Base-by-base conservation (phyloP, 2,797 vertebrate species). In the Amniataba percoides region DNA sequence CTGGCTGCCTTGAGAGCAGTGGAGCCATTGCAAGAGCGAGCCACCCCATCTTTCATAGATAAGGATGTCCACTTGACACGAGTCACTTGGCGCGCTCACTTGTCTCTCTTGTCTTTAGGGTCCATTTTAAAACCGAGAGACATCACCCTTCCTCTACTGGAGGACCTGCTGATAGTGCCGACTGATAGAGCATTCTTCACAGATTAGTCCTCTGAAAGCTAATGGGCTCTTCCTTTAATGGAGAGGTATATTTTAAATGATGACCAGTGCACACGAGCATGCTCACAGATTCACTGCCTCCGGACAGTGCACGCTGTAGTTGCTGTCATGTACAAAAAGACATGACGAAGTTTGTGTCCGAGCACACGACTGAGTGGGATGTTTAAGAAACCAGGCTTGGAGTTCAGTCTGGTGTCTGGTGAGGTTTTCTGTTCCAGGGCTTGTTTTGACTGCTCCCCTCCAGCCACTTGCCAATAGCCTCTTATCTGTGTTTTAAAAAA, bases 41-140 rank as follows among this genome's bases (percentile, higher is more conserved):
- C 84, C 90, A 65, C 74, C 91, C 83, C 91, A 89, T 90, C 93
- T 82, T 86, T 81, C 63, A 71, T 5, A 93, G 95, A 96, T 95
- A 95, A 94, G 91, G 65, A 87, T 10, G 87, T 83, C 91, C 94
- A 95, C 94, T 95, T 94, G 91, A 95, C 92, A 86, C 49, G 55
- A 90, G 87, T 92, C 94, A 92, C 91, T 85, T 94, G 90, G 81
- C 46, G 10, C 15, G 12, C 64, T 85, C 83, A 27, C 73, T 53
- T n/a, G n/a, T 69, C 82, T 78, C 89, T 87, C 91, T 88, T 81
- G 92, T 93, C 87, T 89, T 89, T 76, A 62, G 87, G 87, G 72
- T 92, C 90, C 92, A 90, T 94, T 94, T 95, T 92, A 92, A 94
- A 94, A 88, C 76, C 0, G 16, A 80, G 84, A 91, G 92, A 92